Conservation (phyloP, 1,140 invertebrate genomes). For the Ceratoteleas bidentatus region DNA sequence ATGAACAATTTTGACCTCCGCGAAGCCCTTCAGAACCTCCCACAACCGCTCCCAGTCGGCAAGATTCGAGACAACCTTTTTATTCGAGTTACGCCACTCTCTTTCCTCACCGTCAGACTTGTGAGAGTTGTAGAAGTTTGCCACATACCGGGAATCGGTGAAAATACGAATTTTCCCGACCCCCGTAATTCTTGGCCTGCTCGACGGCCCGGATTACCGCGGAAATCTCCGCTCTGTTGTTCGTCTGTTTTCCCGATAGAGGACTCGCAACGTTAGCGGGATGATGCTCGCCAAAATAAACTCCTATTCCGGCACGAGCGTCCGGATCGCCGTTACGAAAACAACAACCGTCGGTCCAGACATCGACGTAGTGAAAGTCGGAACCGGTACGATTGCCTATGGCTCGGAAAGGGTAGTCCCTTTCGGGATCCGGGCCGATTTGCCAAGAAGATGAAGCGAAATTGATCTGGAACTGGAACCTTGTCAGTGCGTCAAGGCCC, state of each 20-base stretch:
- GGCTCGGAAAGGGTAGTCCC: background rate
- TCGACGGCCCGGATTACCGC: background rate
- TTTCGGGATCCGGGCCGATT: too few relatives aligned
- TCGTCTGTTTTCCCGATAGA: background rate
- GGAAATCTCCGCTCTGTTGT: background rate
- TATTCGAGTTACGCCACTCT: background rate
- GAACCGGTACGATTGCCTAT: background rate
- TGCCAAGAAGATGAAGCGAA: background rate
- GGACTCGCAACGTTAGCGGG: background rate
- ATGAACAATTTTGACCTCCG: background rate
- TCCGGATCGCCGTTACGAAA: background rate
- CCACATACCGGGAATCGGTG: background rate
- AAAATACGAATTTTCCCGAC: background rate
- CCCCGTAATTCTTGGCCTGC: background rate
- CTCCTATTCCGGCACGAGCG: background rate
- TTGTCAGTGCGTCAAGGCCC: too few relatives aligned
- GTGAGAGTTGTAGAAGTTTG: background rate
- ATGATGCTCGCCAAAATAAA: background rate
- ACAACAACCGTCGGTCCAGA: constrained; percentile 1
- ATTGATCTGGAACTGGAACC: background rate
- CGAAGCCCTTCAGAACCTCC: background rate
- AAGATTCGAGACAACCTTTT: background rate
- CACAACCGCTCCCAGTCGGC: background rate
- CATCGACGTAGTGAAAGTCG: background rate
- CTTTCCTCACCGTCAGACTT: background rate